Evolutionary conservation across 2,797 vertebrate species (phyloP).

Genomic region (Takifugu ocellatus): DNA sequence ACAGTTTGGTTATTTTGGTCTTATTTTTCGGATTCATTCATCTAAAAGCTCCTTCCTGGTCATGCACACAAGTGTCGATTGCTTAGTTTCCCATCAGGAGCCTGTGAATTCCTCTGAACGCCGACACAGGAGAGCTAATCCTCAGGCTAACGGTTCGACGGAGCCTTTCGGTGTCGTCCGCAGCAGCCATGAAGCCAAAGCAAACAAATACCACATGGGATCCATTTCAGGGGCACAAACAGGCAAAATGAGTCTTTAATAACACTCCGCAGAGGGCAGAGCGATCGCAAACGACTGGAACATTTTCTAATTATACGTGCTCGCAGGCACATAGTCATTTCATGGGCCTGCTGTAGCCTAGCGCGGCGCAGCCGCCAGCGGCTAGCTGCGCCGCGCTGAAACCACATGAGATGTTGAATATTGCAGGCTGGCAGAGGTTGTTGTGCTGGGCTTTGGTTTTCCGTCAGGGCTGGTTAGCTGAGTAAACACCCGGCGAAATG

Average conservation of each 20-base stretch:
- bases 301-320: constrained; percentile 56
- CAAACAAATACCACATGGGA: constrained; percentile 56
- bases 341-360: constrained; percentile 25
- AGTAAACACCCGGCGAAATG: constrained; percentile 55
- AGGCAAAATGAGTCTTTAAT: constrained; percentile 53
- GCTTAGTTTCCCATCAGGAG: constrained; percentile 20
- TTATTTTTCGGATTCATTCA: too few species aligned
- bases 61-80: not conserved
- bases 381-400: constrained; percentile 24
- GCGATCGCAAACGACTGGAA: constrained; percentile 46
- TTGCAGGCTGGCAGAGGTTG: constrained; percentile 37
- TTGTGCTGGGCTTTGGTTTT: constrained; percentile 27
- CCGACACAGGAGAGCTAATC: constrained; percentile 8
- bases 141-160: constrained; percentile 15
- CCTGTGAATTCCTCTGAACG: constrained; percentile 13
- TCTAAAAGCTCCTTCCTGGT: not conserved
- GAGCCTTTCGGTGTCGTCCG: constrained; percentile 5
- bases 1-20: not conserved
- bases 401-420: constrained; percentile 50
- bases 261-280: constrained; percentile 44
- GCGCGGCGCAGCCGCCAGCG: constrained; percentile 20
- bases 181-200: constrained; percentile 14
- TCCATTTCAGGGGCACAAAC: constrained; percentile 40
- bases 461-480: constrained; percentile 41
- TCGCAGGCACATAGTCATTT: constrained; percentile 18